phyloP scores from a whole-genome alignment of 2,888 invertebrate species.

The Caenorhabditis sulstoni region DNA sequence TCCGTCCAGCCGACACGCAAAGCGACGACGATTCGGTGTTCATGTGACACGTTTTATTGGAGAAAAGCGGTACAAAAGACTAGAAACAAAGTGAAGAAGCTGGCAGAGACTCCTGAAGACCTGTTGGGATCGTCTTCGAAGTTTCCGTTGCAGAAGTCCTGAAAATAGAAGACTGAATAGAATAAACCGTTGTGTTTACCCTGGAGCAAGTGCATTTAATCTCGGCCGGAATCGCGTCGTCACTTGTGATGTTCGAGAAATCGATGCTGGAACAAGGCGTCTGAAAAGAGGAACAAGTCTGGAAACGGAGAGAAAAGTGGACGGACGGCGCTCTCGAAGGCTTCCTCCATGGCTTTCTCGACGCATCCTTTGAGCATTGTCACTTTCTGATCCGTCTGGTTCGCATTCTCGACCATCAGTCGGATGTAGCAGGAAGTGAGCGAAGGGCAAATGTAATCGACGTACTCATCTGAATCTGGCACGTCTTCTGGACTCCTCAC shows the following conservation, averaged over 20 bases:
- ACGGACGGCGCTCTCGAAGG: conserved; percentile 33
- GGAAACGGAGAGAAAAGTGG: not conserved
- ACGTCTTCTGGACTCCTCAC: no score
- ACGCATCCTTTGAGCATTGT: conserved; percentile 46
- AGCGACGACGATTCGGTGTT: conserved; percentile 42
- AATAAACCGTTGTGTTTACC: not conserved
- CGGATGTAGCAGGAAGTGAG: conserved; percentile 42
- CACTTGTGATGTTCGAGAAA: conserved; percentile 42
- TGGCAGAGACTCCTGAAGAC: not conserved
- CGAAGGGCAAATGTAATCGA: conserved; percentile 54
- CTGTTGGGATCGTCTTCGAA: conserved; percentile 49
- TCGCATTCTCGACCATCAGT: conserved; percentile 29
- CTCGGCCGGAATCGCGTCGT: conserved; percentile 29
- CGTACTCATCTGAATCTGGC: conserved; percentile 34
- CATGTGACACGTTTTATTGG: conserved; percentile 30
- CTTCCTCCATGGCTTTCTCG: conserved; percentile 43
- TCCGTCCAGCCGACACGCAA: conserved; percentile 24
- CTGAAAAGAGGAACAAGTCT: conserved; percentile 17
- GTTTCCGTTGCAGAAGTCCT: conserved; percentile 57
- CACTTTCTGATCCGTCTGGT: conserved; percentile 29
- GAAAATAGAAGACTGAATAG: conserved; percentile 6
- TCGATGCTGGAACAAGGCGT: conserved; percentile 44
- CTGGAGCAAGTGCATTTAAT: conserved; percentile 47
- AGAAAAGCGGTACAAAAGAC: conserved; percentile 9
- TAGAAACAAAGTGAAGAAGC: conserved; percentile 11